phyloP scores from a whole-genome alignment of 1,140 invertebrate genomes.

The Pseudoatta argentina region DNA sequence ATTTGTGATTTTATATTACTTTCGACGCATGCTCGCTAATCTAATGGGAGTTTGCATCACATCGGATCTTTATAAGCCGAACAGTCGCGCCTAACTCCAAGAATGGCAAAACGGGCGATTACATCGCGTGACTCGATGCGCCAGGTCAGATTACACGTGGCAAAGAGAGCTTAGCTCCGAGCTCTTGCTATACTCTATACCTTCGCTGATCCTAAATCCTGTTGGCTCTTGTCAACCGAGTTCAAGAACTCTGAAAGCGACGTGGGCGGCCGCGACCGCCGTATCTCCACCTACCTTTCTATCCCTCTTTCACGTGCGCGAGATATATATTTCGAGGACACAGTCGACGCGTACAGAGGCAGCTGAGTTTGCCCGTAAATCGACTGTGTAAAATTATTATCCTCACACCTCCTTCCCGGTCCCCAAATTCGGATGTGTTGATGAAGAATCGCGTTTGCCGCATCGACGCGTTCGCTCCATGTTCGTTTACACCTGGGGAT shows the following conservation, averaged over 20 bases:
- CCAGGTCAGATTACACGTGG: conserved; percentile 71
- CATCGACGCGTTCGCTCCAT: conserved; percentile 26
- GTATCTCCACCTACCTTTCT: conserved; percentile 35
- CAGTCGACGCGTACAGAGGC: conserved; percentile 24
- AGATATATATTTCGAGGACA: conserved; percentile 52
- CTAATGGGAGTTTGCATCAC: background rate
- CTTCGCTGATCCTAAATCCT: conserved; percentile 71
- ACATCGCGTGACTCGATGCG: conserved; percentile 71
- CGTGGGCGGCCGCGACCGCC: conserved; percentile 62
- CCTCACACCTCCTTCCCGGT: conserved; percentile 44
- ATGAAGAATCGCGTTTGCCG: conserved; percentile 55
- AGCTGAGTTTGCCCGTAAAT: conserved; percentile 66
- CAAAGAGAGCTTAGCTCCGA: conserved; percentile 36
- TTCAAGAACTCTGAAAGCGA: conserved; percentile 67
- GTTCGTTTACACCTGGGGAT: conserved; percentile 38
- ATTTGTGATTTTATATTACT: background rate
- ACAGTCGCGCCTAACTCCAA: conserved; percentile 28
- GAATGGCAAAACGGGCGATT: conserved; percentile 62
- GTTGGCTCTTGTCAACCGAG: conserved; percentile 67
- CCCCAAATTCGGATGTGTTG: conserved; percentile 54
- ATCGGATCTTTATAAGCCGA: conserved; percentile 12
- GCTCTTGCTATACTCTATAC: conserved; percentile 26
- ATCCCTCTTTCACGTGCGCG: conserved; percentile 2
- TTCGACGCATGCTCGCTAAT: conserved; percentile 1
- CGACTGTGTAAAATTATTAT: conserved; percentile 69